Evolutionary conservation across 1,140 invertebrate genomes (phyloP), one percentile per base, ranked within the genome.

Genomic region (Coenobita brevimanus): DNA sequence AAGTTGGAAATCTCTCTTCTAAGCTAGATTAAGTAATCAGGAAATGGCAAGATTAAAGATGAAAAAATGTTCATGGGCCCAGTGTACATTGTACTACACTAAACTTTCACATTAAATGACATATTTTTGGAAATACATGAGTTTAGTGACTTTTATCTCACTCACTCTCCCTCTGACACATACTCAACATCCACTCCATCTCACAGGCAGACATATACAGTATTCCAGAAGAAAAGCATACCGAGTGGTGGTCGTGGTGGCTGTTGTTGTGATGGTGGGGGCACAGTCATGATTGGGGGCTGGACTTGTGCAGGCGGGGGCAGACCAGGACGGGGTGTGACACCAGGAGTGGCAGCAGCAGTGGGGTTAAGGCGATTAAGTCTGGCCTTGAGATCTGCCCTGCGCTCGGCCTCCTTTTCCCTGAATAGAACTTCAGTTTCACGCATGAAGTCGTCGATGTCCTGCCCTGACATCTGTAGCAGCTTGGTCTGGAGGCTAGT

Each of bases 381-480:
- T 54, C 88, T 71, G 1, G 94, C 93, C 90, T 93, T 94, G 21
- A 95, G 92, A 92, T 95, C 95, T 82, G 95, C 94, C 10, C 94
- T 94, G 90, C 94, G 92, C 90, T 95, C 94, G 21, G 93, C 93
- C 57, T 90, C 91, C 79, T 89, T 91, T 91, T 96, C 95, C 79
- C 95, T 54, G 76, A 90, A 88, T 13, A 90, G 41, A 27, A 90
- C 89, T 82, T 90, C 89, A 38, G 89, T 90, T 93, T 97, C 97
- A 91, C 97, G 96, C 95, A 97, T 97, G 91, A 97, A 97, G 67
- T 96, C 95, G 91, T 98, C 97, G n/a, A 97, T 96, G 91, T 97
- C 97, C 93, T 98, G 97, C 2, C 97, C 97, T 24, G 96, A 96
- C 91, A 97, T 94, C 8, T 95, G 95, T 86, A 97, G 93, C 96